These are phyloP conservation scores for Planococcus citri DNA, from an alignment of 1,140 invertebrate species.

Conservation along the genomic window DNA sequence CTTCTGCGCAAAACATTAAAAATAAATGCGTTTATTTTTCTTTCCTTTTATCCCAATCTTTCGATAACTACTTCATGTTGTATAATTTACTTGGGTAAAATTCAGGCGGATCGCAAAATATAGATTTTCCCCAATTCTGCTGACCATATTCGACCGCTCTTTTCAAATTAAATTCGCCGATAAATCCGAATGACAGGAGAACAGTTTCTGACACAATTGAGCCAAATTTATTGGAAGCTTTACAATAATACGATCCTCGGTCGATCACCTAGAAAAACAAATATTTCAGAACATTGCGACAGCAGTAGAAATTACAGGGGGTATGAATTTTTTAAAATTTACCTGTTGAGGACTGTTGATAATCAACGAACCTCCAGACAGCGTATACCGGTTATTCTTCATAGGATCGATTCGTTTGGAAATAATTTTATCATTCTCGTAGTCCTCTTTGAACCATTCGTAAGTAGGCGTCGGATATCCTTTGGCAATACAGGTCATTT, in stretches of 20 bases:
- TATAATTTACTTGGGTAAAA: conserved; percentile 53
- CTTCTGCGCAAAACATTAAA: conserved; percentile 35
- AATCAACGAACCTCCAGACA: conserved; percentile 81
- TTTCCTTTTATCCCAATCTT: not conserved
- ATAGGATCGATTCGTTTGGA: conserved; percentile 64
- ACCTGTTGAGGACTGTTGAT: conserved; percentile 73
- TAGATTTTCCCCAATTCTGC: conserved; percentile 85
- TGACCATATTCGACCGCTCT: conserved; percentile 67
- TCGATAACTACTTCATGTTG: too few species aligned
- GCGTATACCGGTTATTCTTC: conserved; percentile 56
- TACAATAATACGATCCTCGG: conserved; percentile 80
- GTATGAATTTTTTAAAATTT: conserved; percentile 22
- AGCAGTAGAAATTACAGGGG: conserved; percentile 3
- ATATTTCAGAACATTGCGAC: conserved; percentile 3
- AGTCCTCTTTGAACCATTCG: conserved; percentile 82
- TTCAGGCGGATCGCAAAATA: conserved; percentile 85
- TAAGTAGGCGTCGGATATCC: conserved; percentile 84
- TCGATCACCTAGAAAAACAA: conserved; percentile 45
- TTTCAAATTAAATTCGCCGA: conserved; percentile 81
- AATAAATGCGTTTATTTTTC: not conserved
- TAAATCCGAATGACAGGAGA: conserved; percentile 76
- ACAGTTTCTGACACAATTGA: conserved; percentile 78
- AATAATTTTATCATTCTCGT: conserved; percentile 59
- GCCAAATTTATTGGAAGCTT: conserved; percentile 77
- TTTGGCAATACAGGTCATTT: conserved; percentile 64